Percentiles rank a stretch among this genome's conserved stretches.
Conservation (phyloP, 2,797 vertebrate genomes). For the Carcharodon carcharias region DNA sequence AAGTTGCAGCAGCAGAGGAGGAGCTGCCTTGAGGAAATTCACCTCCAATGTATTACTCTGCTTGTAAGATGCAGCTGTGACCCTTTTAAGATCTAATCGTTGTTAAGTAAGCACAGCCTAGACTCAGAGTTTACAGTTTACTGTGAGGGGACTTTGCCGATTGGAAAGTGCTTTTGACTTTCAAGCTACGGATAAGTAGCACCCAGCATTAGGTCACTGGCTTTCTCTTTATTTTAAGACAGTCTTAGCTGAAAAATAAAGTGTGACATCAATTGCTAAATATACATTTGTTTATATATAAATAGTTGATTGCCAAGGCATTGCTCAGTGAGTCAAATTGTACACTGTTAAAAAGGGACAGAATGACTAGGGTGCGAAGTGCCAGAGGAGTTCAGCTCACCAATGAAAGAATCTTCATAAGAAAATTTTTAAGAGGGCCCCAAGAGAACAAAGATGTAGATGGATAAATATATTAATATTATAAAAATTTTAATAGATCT, state of each 20-base stretch:
- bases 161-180: neutral
- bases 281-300: neutral
- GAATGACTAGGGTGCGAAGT: neutral
- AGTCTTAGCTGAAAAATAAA: neutral
- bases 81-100: neutral
- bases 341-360: neutral
- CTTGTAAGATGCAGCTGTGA: neutral
- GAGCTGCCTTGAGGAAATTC: too few relatives aligned
- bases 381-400: neutral
- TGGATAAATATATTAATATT: too few relatives aligned
- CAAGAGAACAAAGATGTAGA: neutral
- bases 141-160: neutral
- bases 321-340: neutral
- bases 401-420: neutral
- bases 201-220: neutral
- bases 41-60: neutral
- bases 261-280: neutral
- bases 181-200: neutral
- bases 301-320: neutral
- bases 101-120: neutral
- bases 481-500: too few relatives aligned
- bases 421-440: neutral
- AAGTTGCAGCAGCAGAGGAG: neutral
- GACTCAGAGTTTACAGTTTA: neutral
- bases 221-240: neutral